Percentiles rank a stretch among this genome's conserved stretches.
These are phyloP conservation scores for Xylocampa areola DNA, from an alignment of 2,888 invertebrate species.

Conservation along the genomic window DNA sequence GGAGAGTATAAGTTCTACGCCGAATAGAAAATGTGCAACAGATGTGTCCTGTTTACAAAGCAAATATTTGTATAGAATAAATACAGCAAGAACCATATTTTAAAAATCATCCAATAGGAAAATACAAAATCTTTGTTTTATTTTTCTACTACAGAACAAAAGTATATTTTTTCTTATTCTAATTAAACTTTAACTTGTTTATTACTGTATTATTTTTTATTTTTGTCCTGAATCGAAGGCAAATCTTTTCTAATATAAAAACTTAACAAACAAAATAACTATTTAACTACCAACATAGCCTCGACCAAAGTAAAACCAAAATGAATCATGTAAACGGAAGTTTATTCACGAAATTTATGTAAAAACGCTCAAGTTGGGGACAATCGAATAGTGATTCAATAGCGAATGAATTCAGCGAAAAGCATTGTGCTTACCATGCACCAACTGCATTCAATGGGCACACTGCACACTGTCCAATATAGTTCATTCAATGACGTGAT, in stretches of 20 bases:
- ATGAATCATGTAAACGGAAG: conserved; percentile 54
- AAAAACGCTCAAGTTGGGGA: conserved; percentile 73
- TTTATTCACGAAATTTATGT: conserved; percentile 68
- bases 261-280: conserved; percentile 23
- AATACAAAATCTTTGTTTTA: no score
- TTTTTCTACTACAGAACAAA: no score
- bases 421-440: conserved; percentile 81
- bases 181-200: no score
- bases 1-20: no score
- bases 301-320: conserved; percentile 41
- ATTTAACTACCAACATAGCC: conserved; percentile 11
- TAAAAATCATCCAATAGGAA: background rate
- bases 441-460: conserved; percentile 77
- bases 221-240: no score
- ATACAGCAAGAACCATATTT: background rate
- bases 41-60: background rate
- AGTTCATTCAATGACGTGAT: conserved; percentile 81
- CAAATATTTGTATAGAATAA: background rate
- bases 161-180: no score
- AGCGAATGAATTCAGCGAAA: conserved; percentile 76
- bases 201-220: no score
- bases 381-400: conserved; percentile 83
- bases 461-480: conserved; percentile 74
- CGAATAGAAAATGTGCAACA: no score
- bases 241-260: no score